Conservation (phyloP, 2,113 vertebrate species). For the Phoenicopterus ruber region DNA sequence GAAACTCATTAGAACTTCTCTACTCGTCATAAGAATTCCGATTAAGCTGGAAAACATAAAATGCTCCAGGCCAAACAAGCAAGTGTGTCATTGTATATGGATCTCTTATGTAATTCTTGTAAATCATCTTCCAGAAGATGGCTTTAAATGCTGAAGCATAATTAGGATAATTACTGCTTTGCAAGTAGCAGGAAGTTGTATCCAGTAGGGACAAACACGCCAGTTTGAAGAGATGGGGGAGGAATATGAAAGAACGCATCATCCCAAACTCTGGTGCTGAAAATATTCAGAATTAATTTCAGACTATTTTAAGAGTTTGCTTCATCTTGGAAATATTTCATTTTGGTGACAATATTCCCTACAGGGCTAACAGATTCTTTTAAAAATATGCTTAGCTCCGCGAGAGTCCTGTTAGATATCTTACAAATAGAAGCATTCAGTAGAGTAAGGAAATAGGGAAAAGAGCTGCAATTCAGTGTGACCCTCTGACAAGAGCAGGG, state of each 20-base stretch:
- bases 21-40: conserved; percentile 52
- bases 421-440: background rate
- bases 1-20: conserved; percentile 59
- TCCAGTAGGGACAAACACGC: conserved; percentile 51
- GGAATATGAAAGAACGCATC: conserved; percentile 32
- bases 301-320: conserved; percentile 27
- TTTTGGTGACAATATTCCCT: conserved; percentile 23
- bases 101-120: conserved; percentile 66
- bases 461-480: background rate
- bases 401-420: background rate
- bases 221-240: conserved; percentile 29
- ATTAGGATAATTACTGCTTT: conserved; percentile 75
- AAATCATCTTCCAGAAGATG: conserved; percentile 67
- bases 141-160: conserved; percentile 67
- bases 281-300: conserved; percentile 55
- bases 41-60: conserved; percentile 69
- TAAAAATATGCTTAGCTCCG: background rate
- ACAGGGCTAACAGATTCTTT: conserved; percentile 13
- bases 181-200: conserved; percentile 69
- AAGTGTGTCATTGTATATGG: conserved; percentile 59
- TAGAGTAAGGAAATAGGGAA: background rate
- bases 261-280: background rate
- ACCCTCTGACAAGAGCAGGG: background rate
- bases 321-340: conserved; percentile 46
- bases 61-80: conserved; percentile 60